A percentile compares a stretch with the other conserved stretches of the same genome.
phyloP scores from a whole-genome alignment of 2,113 vertebrate species.

The Cololabis saira region DNA sequence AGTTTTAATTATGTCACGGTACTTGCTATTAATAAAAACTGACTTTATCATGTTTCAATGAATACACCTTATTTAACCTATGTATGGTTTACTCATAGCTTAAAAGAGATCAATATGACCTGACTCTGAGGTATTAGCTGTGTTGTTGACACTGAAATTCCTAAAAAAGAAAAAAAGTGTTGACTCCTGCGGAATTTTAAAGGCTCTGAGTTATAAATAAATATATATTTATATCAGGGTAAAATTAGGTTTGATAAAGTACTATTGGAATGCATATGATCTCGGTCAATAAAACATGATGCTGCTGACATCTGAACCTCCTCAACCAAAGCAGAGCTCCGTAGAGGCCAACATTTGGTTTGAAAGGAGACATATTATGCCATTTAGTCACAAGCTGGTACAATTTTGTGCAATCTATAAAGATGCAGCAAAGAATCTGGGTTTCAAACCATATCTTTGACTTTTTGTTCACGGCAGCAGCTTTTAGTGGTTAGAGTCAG shows the following conservation, averaged over 20 bases:
- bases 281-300: too few species aligned
- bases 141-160: too few species aligned
- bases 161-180: too few species aligned
- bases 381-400: slow-evolving; percentile 1
- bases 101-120: background rate
- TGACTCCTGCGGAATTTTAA: too few species aligned
- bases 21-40: slow-evolving; percentile 46
- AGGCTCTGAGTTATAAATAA: background rate
- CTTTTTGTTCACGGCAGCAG: too few species aligned
- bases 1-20: slow-evolving; percentile 41
- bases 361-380: too few species aligned
- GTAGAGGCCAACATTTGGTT: too few species aligned
- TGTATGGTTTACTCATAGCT: slow-evolving; percentile 33
- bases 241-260: background rate
- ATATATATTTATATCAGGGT: background rate
- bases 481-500: too few species aligned
- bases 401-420: slow-evolving; percentile 1
- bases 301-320: too few species aligned
- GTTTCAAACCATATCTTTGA: too few species aligned
- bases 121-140: background rate
- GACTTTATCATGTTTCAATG: slow-evolving; percentile 39
- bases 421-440: too few species aligned
- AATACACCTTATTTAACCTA: slow-evolving; percentile 51
- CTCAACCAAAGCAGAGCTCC: too few species aligned
- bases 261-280: background rate